Evolutionary conservation across 2,113 vertebrate species (phyloP).

Genomic region (Sciurus niger): DNA sequence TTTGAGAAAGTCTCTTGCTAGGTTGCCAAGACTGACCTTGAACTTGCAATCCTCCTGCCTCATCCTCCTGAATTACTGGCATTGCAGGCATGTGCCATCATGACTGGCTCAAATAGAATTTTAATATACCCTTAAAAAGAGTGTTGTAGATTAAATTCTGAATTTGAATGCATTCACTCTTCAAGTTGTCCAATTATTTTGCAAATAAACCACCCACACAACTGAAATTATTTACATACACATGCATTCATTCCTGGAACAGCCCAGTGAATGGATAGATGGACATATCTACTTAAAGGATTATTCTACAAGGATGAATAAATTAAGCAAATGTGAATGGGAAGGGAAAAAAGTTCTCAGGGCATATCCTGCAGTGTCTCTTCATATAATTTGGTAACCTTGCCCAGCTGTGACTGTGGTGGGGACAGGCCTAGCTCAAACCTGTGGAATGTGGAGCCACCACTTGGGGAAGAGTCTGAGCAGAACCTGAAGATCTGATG

Average conservation of each 20-base stretch:
- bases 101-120: background rate
- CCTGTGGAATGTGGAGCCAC: background rate
- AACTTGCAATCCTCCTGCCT: background rate
- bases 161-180: slow-evolving; percentile 3
- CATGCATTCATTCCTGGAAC: background rate
- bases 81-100: background rate
- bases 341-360: background rate
- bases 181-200: slow-evolving; percentile 31
- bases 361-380: background rate
- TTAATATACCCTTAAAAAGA: slow-evolving; percentile 42
- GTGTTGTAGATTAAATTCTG: background rate
- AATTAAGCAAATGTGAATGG: background rate
- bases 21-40: background rate
- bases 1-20: background rate
- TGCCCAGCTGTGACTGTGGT: background rate
- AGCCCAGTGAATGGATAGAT: background rate
- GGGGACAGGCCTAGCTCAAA: background rate
- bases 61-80: background rate
- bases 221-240: background rate
- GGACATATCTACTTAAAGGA: background rate
- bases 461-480: background rate
- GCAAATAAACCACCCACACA: slow-evolving; percentile 22
- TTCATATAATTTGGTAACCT: background rate
- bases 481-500: background rate
- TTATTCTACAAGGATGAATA: background rate